Base-by-base conservation (phyloP, 1,140 invertebrate genomes). In the Idris sp. region DNA sequence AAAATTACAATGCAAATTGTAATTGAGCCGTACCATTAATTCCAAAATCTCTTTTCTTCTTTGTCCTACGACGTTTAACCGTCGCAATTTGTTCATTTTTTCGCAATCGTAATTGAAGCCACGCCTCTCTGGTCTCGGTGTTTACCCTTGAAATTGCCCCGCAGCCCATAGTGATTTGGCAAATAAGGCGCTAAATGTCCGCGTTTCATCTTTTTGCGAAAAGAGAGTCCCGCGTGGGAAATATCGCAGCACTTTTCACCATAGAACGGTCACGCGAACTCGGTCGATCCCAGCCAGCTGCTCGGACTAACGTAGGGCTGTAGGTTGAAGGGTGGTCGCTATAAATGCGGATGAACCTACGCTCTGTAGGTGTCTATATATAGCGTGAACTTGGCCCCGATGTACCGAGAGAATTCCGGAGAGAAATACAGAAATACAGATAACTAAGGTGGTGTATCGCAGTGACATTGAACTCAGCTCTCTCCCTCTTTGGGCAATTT, bases 361-460 rank as follows among this genome's bases (percentile, higher is more conserved):
- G 64, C 16, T n/a, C n/a, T 59, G 73, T 67, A 68, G 74, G 16
- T 38, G 53, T 9, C 68, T 78, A 78, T 75, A 75, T 78, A 76
- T 75, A 76, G 76, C 56, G 28, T 75, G 76, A 78, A 78, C 76
- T 78, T 78, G 76, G 76, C 76, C 76, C 68, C 72, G 72, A 78
- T 77, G 74, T 68, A 59, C 62, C 64, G 68, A 62, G 68, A 69
- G 65, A 69, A 76, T 73, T 73, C 83, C 83, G 71, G 79, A 84
- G 83, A 83, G 81, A 85, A 84, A 84, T 83, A 82, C 81, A 85
- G 83, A 85, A 84, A 84, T 84, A 85, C 81, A 82, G 84, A 86
- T 84, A 85, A 84, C 82, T 73, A 81, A 79, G 82, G 77, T 80
- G 84, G 84, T 85, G 84, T 86, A 81, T 85, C 84, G 80, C 82